Conservation (phyloP, 2,888 invertebrate genomes). For the Sepioteuthis lessoniana region DNA sequence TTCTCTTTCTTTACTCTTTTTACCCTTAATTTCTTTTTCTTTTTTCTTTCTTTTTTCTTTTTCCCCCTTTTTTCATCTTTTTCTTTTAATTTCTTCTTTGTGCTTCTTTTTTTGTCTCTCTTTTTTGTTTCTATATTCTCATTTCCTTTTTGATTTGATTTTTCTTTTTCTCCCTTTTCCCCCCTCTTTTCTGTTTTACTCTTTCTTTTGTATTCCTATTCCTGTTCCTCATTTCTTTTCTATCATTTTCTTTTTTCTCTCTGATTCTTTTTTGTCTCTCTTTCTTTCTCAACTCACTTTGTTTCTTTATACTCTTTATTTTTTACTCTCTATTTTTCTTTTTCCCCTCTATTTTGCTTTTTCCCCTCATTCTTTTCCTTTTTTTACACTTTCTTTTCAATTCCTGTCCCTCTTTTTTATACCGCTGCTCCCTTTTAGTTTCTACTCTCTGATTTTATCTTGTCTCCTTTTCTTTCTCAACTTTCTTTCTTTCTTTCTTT, state of each 20-base stretch:
- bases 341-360: background rate
- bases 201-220: background rate
- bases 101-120: too few species aligned
- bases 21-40: background rate
- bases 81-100: too few species aligned
- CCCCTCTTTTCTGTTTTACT: background rate
- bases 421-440: too few species aligned
- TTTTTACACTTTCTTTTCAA: too few species aligned
- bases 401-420: too few species aligned
- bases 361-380: background rate
- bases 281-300: background rate
- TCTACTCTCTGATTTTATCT: too few species aligned
- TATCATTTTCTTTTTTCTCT: background rate
- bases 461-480: too few species aligned
- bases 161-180: background rate
- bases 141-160: background rate
- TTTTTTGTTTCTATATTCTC: background rate
- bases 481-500: background rate
- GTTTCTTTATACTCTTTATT: background rate
- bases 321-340: background rate
- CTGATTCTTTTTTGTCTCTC: background rate
- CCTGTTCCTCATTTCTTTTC: background rate
- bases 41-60: too few species aligned
- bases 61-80: too few species aligned
- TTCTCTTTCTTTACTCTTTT: too few species aligned